Percentiles rank a stretch among this genome's conserved stretches.
These are phyloP conservation scores for Drosophila pruinosa DNA, from an alignment of 1,140 invertebrate genomes.

Conservation along the genomic window DNA sequence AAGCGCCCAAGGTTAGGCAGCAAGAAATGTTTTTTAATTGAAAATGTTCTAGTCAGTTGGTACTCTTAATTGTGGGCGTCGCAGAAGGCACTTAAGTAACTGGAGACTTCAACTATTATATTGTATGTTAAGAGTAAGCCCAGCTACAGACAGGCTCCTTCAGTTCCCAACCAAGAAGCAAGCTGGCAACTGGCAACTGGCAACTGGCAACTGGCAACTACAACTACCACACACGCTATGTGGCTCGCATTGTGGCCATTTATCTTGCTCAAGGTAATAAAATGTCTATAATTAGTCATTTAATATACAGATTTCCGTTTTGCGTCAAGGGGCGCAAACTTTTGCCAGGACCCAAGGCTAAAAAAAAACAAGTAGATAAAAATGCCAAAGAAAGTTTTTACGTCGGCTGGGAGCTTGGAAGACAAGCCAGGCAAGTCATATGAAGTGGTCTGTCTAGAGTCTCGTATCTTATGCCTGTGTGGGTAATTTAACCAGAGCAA, in stretches of 20 bases:
- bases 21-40: slow-evolving; percentile 69
- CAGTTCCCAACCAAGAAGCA: neutral
- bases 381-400: slow-evolving; percentile 63
- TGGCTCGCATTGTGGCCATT: slow-evolving; percentile 58
- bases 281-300: slow-evolving; percentile 82
- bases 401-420: slow-evolving; percentile 5
- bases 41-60: slow-evolving; percentile 64
- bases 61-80: slow-evolving; percentile 30
- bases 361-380: slow-evolving; percentile 40
- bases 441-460: slow-evolving; percentile 24
- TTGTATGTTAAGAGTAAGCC: neutral
- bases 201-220: slow-evolving; percentile 18
- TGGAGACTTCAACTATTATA: slow-evolving; percentile 9
- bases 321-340: slow-evolving; percentile 79
- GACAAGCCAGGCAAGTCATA: slow-evolving; percentile 4
- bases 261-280: slow-evolving; percentile 81
- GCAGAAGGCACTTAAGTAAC: slow-evolving; percentile 39
- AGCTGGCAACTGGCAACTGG: neutral
- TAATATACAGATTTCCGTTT: slow-evolving; percentile 81
- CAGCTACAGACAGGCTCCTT: neutral
- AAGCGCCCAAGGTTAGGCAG: slow-evolving; percentile 60
- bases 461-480: slow-evolving; percentile 12
- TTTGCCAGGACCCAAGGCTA: slow-evolving; percentile 51
- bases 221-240: slow-evolving; percentile 3
- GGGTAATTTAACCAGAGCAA: slow-evolving; percentile 74